Evolutionary conservation across 2,113 vertebrate species (phyloP).

Genomic region (Siphamia tubifer): DNA sequence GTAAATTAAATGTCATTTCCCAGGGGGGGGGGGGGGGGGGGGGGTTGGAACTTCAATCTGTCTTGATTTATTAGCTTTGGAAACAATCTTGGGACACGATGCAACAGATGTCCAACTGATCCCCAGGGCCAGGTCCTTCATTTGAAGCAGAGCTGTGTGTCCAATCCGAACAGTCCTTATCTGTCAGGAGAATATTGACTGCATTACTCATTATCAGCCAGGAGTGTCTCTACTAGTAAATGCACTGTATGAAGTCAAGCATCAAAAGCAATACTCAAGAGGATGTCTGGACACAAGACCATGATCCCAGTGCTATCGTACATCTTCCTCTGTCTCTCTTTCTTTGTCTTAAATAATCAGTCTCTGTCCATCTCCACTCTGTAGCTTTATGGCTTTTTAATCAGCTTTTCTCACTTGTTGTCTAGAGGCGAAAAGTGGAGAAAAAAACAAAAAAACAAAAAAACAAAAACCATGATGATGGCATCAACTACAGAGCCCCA

Average conservation of each 20-base stretch:
- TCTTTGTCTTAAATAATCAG: constrained; percentile 12
- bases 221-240: constrained; percentile 25
- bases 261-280: constrained; percentile 36
- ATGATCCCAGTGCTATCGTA: constrained; percentile 11
- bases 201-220: constrained; percentile 58
- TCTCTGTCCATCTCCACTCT: constrained; percentile 5
- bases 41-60: constrained; percentile 40
- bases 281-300: constrained; percentile 15
- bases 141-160: constrained; percentile 10
- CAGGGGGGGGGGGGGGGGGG: constrained; percentile 7
- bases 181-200: constrained; percentile 57
- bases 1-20: constrained; percentile 58
- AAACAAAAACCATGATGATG: constrained; percentile 10
- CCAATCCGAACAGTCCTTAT: constrained; percentile 27
- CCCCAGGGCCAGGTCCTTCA: constrained; percentile 48
- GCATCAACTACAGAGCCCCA: constrained; percentile 5
- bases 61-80: constrained; percentile 58
- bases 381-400: constrained; percentile 52
- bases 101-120: constrained; percentile 50
- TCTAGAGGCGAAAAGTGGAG: neutral
- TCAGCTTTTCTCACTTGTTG: constrained; percentile 21
- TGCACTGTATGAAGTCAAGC: constrained; percentile 24
- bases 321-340: neutral
- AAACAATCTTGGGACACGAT: constrained; percentile 35
- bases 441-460: constrained; percentile 33